Evolutionary conservation across 2,797 vertebrate species (phyloP).

Genomic region (Tinamus major): DNA sequence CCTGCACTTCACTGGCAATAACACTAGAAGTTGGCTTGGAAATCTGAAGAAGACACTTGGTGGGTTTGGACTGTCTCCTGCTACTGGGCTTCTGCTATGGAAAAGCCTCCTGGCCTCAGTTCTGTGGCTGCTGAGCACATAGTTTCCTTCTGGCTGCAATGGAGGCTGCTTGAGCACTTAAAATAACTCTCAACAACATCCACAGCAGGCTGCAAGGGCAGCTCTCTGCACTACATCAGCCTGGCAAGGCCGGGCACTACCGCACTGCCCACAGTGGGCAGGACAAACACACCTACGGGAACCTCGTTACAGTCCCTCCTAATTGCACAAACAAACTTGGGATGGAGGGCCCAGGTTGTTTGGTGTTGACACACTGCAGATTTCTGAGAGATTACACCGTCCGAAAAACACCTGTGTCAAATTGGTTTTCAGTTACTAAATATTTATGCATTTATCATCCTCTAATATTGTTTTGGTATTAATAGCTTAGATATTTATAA

Average conservation of each 20-base stretch:
- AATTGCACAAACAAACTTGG: background rate
- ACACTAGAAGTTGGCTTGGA: background rate
- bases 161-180: background rate
- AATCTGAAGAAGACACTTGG: background rate
- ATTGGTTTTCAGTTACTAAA: background rate
- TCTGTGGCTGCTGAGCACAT: background rate
- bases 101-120: background rate
- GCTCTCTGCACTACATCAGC: background rate
- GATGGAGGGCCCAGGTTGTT: background rate
- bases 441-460: background rate
- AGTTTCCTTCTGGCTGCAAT: background rate
- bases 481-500: constrained; percentile 44
- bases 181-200: background rate
- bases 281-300: background rate
- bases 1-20: background rate
- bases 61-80: background rate
- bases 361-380: rapidly evolving
- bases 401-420: background rate
- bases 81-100: background rate
- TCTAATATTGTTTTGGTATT: constrained; percentile 18
- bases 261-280: rapidly evolving
- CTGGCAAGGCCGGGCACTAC: rapidly evolving
- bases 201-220: rapidly evolving
- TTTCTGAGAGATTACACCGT: background rate
- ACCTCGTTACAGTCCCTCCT: background rate